Percentiles rank a stretch among this genome's conserved stretches.
Conservation (phyloP, 2,888 invertebrate genomes). For the Agrenia bidenticulata region DNA sequence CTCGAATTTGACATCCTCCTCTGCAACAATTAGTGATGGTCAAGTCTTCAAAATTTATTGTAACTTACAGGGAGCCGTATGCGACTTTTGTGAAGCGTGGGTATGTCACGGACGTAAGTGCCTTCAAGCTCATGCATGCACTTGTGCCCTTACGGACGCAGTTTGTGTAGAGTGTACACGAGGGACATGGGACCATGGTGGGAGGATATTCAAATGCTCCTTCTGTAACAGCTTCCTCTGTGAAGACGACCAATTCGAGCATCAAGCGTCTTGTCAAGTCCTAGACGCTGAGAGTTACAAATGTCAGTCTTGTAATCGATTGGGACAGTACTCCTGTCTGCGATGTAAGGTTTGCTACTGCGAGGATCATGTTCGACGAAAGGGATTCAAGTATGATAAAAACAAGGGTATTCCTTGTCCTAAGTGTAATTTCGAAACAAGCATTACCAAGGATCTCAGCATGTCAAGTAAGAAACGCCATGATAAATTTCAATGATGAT, state of each 20-base stretch:
- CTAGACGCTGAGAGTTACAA: constrained; percentile 93
- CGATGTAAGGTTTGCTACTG: constrained; percentile 95
- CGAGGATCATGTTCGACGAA: constrained; percentile 91
- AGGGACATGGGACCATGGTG: constrained; percentile 94
- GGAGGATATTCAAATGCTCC: constrained; percentile 77
- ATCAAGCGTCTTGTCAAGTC: constrained; percentile 95
- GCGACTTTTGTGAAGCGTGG: constrained; percentile 97
- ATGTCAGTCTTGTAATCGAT: constrained; percentile 63
- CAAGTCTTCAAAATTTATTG: neutral
- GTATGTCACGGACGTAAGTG: constrained; percentile 93
- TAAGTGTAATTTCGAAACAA: constrained; percentile 89
- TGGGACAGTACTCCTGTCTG: constrained; percentile 74
- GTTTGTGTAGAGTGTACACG: constrained; percentile 89
- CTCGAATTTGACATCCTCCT: too few species aligned
- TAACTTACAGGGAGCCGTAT: constrained; percentile 78
- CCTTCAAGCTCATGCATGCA: constrained; percentile 84
- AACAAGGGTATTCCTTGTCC: constrained; percentile 86
- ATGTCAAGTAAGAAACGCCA: constrained; percentile 81
- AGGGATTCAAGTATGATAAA: constrained; percentile 84
- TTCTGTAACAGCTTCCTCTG: constrained; percentile 83
- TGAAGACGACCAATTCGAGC: constrained; percentile 95
- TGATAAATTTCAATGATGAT: too few species aligned
- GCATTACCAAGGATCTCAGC: constrained; percentile 88
- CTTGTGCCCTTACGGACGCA: constrained; percentile 84
- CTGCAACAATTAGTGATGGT: too few species aligned